A percentile compares a stretch with the other conserved stretches of the same genome.
Conservation (phyloP, 2,797 vertebrate species). For the Leptoclinus maculatus region DNA sequence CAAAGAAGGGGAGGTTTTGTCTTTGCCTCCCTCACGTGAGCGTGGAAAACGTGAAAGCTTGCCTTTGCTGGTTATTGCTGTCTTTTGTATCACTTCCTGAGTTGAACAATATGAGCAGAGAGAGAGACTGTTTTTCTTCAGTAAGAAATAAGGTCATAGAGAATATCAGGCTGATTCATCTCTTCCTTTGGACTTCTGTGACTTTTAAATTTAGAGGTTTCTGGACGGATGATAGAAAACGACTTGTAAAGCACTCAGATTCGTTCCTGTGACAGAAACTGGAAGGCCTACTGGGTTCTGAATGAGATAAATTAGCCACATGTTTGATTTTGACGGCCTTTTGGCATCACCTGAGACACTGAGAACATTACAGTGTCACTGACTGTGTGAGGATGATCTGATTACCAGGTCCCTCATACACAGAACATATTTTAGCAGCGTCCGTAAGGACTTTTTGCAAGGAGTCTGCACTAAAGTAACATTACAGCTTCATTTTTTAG, state of each 20-base stretch:
- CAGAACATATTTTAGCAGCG: conserved; percentile 5
- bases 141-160: conserved; percentile 31
- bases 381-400: conserved; percentile 27
- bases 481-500: not conserved
- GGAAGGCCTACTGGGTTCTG: conserved; percentile 19
- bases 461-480: not conserved
- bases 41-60: conserved; percentile 5
- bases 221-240: conserved; percentile 28
- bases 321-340: conserved; percentile 27
- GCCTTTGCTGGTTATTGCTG: conserved; percentile 18
- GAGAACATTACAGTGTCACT: conserved; percentile 9
- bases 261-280: conserved; percentile 50
- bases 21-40: not conserved
- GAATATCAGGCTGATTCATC: conserved; percentile 40
- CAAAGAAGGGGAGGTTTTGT: conserved; percentile 7
- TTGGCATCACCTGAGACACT: conserved; percentile 39
- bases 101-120: conserved; percentile 25
- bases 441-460: conserved; percentile 11
- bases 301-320: conserved; percentile 50
- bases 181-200: conserved; percentile 23
- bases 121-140: conserved; percentile 27
- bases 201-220: conserved; percentile 41
- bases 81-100: conserved; percentile 28
- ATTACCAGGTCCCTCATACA: conserved; percentile 26
- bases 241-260: conserved; percentile 45